A percentile compares a stretch with the other conserved stretches of the same genome.
phyloP scores from a whole-genome alignment of 2,113 vertebrate species.

The Hirundichthys speculiger region DNA sequence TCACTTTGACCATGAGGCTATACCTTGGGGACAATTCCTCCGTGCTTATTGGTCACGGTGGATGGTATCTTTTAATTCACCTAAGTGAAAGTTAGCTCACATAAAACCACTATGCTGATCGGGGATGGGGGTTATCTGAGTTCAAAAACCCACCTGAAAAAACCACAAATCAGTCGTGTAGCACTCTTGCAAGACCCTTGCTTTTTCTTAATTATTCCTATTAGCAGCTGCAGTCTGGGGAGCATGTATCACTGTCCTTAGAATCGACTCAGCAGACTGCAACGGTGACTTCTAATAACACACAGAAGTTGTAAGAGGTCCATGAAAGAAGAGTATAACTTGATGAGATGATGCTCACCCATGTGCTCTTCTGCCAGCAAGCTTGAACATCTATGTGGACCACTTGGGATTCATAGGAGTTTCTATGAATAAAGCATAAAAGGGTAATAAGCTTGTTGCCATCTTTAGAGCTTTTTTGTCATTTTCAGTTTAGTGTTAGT shows the following conservation, averaged over 20 bases:
- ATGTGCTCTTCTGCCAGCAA: slow-evolving; percentile 8
- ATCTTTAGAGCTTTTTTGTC: slow-evolving; percentile 8
- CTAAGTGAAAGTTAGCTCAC: slow-evolving; percentile 60
- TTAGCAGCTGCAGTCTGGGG: slow-evolving; percentile 42
- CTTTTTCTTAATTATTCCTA: slow-evolving; percentile 77
- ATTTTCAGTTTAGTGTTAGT: slow-evolving; percentile 24
- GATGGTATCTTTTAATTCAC: slow-evolving; percentile 55
- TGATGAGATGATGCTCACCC: slow-evolving; percentile 27
- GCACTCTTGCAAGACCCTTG: slow-evolving; percentile 44
- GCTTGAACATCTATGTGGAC: slow-evolving; percentile 16
- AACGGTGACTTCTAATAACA: slow-evolving; percentile 54
- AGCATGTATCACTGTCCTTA: slow-evolving; percentile 74
- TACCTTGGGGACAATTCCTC: slow-evolving; percentile 44
- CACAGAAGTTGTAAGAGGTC: slow-evolving; percentile 19
- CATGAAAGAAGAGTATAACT: slow-evolving; percentile 5
- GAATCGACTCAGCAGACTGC: slow-evolving; percentile 66
- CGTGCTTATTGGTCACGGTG: slow-evolving; percentile 52
- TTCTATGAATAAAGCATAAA: slow-evolving; percentile 21
- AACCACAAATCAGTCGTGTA: slow-evolving; percentile 62
- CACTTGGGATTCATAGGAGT: slow-evolving; percentile 35
- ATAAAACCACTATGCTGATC: slow-evolving; percentile 19
- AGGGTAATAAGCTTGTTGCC: slow-evolving; percentile 25
- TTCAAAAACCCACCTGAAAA: slow-evolving; percentile 29
- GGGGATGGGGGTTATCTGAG: slow-evolving; percentile 34
- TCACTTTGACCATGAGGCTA: slow-evolving; percentile 57